Evolutionary conservation across 2,113 vertebrate genomes (phyloP).

Genomic region (Grammomys surdaster): DNA sequence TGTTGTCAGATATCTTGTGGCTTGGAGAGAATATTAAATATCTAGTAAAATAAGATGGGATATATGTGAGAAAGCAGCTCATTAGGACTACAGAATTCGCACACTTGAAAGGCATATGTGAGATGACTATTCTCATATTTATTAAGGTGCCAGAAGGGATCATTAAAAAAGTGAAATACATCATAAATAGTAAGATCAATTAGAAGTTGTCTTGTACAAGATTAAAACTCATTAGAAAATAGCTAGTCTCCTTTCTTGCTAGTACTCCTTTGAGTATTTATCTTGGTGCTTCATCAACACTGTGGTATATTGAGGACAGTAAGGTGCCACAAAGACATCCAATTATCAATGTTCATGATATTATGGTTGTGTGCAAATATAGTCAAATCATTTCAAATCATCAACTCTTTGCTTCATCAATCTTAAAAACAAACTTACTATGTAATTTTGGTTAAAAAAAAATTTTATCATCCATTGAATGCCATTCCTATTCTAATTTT

Average conservation of each 20-base stretch:
- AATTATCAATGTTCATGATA: not conserved
- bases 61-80: slow-evolving; percentile 66
- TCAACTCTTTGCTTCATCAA: not conserved
- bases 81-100: slow-evolving; percentile 71
- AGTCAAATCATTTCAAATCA: not conserved
- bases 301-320: not conserved
- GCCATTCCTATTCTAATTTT: not conserved
- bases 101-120: slow-evolving; percentile 69
- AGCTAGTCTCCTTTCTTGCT: slow-evolving; percentile 6
- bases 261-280: slow-evolving; percentile 45
- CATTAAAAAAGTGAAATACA: slow-evolving; percentile 79
- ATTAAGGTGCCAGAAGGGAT: slow-evolving; percentile 78
- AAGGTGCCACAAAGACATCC: not conserved
- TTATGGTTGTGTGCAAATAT: not conserved
- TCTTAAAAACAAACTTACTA: not conserved
- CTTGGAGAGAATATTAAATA: slow-evolving; percentile 54
- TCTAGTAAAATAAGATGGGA: slow-evolving; percentile 75
- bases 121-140: slow-evolving; percentile 71
- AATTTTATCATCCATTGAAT: not conserved
- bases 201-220: slow-evolving; percentile 55
- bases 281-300: not conserved
- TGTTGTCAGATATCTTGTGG: slow-evolving; percentile 66
- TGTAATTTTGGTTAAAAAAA: not conserved
- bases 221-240: slow-evolving; percentile 67
- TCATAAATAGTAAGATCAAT: slow-evolving; percentile 77